Evolutionary conservation across 2,113 vertebrate genomes (phyloP), one percentile per base, ranked within the genome.

Genomic region (Brachyistius frenatus): DNA sequence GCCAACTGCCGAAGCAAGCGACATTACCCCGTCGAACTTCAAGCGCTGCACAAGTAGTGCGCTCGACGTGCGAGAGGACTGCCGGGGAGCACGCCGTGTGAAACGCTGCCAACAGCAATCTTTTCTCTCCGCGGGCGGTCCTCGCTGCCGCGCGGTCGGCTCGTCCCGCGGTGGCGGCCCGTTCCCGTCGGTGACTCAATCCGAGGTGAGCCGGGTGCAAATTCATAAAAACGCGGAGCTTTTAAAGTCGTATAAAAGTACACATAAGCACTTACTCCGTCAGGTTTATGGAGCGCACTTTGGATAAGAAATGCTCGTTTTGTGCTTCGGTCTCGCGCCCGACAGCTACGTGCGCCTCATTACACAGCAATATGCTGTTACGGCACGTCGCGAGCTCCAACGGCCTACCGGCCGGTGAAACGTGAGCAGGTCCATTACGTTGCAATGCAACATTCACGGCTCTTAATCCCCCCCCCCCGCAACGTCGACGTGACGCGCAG

Each of bases 281-380:
- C 15, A 13, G 47, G 3, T 71, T 23, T 68, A 67, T 52, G 41
- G 23, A 30, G n/a, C 50, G 49, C 32, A 1, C 31, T 44, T 68
- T 46, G 63, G 50, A 57, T 41, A 54, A n/a, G 15, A 67, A 49
- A 55, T 31, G 41, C 36, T 73, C 7, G 50, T 60, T 66, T 61
- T 72, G 49, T 66, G 11, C 7, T 49, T 55, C 13, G 49, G 23
- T 23, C 23, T 23, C 23, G 23, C 23, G 23, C 23, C 23, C 23
- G 23, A 23, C 23, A 23, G 23, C 23, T 1, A 1, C 23, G 23
- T 23, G 23, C 23, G 23, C 41, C 49, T n/a, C 16, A 23, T 49
- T 23, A 37, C 47, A 46, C 54, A 46, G 7, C 36, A 61, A 56
- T 2, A 14, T 7, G 23, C 8, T 50, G 2, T 31, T 23, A 23